These are phyloP conservation scores for Gallirallus australis DNA, from an alignment of 2,797 vertebrate species.

Conservation along the genomic window DNA sequence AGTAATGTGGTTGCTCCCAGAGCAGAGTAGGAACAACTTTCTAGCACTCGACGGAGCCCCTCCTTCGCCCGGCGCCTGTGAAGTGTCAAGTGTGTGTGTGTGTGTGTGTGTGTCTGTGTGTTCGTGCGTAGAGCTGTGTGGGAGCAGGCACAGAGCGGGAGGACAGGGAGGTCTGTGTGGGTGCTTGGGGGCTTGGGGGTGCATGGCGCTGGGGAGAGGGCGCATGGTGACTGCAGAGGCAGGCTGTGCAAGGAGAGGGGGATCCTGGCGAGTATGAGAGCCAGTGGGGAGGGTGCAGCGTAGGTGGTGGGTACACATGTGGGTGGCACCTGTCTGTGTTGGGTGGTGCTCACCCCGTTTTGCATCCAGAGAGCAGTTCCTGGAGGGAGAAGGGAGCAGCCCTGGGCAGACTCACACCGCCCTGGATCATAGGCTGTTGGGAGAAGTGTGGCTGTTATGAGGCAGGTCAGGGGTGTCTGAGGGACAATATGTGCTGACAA, in stretches of 20 bases:
- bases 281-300: not conserved
- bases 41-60: not conserved
- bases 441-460: not conserved
- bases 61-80: not conserved
- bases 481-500: not conserved
- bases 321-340: not conserved
- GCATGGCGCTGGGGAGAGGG: not conserved
- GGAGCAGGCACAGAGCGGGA: not conserved
- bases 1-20: conserved; percentile 65
- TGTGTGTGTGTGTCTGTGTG: not conserved
- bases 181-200: not conserved
- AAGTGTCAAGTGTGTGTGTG: not conserved
- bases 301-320: not conserved
- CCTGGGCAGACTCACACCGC: not conserved
- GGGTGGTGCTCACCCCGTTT: not conserved
- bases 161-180: not conserved
- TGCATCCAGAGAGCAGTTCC: not conserved
- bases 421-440: not conserved
- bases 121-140: not conserved
- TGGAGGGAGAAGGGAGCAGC: not conserved
- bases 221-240: accelerated
- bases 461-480: not conserved
- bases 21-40: conserved; percentile 29
- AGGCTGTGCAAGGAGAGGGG: not conserved
- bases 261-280: not conserved